Evolutionary conservation across 2,888 invertebrate genomes (phyloP), one percentile per base, ranked within the genome.

Genomic region (Anagyrus pseudococci): DNA sequence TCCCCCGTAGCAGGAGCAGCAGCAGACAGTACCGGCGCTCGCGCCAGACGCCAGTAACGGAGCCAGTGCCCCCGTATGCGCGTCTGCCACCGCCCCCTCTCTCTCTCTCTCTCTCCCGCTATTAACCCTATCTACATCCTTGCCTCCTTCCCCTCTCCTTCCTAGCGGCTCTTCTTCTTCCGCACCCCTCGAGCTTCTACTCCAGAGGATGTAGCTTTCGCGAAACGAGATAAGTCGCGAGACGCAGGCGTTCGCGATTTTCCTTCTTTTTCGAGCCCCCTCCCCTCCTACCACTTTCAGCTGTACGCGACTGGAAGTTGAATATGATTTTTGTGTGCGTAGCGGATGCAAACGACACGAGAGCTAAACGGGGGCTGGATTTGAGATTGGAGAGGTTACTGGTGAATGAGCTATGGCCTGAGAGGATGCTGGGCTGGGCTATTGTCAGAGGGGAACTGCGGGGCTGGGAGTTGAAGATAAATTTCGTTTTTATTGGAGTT

Each of bases 51-150:
- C 67, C 63, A 63, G 66, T 67, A 66, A 64, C 69, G 67, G 66
- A 71, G 68, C 67, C 71, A 72, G 58, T 73, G 72, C 68, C 69
- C 72, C 55, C 72, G 68, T 70, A 62, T 61, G 58, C 50, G 68
- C 59, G 54, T 61, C 4, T 54, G 13, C 13, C 33, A 17, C 53
- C 61, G 43, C 64, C 37, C 48, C 37, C 46, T 58, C 59, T 58
- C 59, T 56, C 49, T 10, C 10, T 13, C 33, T n/a, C n/a, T n/a
- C n/a, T n/a, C n/a, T 54, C 57, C 20, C 49, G 48, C 17, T 44
- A 58, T 61, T 50, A 59, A 48, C 46, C 53, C 57, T 46, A 58
- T 61, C 60, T 61, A 19, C 6, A 19, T 41, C 20, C n/a, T n/a
- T n/a, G n/a, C n/a, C n/a, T n/a, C 22, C 29, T 17, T 10, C 26